Percentiles rank a stretch among this genome's conserved stretches.
These are phyloP conservation scores for Creontiades dilutus DNA, from an alignment of 2,888 invertebrate genomes.

Conservation along the genomic window DNA sequence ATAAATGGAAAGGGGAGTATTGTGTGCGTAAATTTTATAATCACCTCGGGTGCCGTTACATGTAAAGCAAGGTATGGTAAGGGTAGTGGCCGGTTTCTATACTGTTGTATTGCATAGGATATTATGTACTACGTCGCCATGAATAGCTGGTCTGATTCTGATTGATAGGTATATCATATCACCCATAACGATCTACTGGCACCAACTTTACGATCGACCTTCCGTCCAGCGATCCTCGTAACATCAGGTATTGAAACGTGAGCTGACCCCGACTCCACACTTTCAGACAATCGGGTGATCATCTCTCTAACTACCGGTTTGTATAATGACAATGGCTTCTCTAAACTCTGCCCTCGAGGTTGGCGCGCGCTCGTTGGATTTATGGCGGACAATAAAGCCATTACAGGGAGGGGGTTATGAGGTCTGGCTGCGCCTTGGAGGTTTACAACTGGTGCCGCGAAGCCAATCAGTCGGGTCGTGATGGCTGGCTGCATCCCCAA, in stretches of 20 bases:
- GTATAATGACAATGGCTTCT: constrained; percentile 28
- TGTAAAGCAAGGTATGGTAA: too few relatives aligned
- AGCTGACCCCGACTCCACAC: background rate
- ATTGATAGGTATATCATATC: background rate
- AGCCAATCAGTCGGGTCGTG: constrained; percentile 57
- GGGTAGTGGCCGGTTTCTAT: too few relatives aligned
- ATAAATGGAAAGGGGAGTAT: too few relatives aligned
- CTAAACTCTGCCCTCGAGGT: background rate
- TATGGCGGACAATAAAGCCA: constrained; percentile 65
- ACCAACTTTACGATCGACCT: too few relatives aligned
- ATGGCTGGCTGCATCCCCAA: constrained; percentile 20
- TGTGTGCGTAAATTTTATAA: too few relatives aligned
- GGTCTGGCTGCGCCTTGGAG: constrained; percentile 47
- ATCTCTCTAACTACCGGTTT: constrained; percentile 30
- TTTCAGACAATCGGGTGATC: constrained; percentile 39
- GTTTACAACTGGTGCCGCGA: constrained; percentile 55
- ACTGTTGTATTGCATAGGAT: too few relatives aligned
- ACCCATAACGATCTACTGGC: too few relatives aligned
- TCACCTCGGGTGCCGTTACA: too few relatives aligned
- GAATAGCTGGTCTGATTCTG: background rate
- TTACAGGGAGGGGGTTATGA: constrained; percentile 60
- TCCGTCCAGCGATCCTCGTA: background rate
- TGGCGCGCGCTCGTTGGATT: constrained; percentile 41
- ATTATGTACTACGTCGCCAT: too few relatives aligned
- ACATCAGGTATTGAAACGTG: constrained; percentile 22